phyloP scores from a whole-genome alignment of 2,113 vertebrate species.

The Perognathus longimembris region DNA sequence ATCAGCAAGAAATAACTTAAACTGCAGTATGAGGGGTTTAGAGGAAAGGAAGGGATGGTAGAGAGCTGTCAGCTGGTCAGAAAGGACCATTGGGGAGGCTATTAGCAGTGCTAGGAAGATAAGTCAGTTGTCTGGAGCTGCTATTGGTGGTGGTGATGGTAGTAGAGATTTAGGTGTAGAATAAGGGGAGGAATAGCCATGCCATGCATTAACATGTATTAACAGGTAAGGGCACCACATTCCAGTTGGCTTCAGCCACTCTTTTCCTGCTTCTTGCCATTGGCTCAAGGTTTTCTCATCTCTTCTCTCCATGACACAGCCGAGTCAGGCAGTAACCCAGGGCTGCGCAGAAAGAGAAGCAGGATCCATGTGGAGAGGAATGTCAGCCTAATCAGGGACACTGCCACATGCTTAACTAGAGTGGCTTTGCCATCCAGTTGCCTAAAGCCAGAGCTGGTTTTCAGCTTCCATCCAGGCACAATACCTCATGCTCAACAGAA shows the following conservation, averaged over 20 bases:
- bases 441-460: background rate
- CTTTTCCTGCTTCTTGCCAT: background rate
- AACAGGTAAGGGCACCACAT: background rate
- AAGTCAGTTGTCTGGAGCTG: background rate
- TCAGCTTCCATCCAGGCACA: background rate
- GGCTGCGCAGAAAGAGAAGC: background rate
- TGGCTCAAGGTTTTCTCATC: background rate
- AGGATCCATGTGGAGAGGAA: accelerated
- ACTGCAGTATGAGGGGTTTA: background rate
- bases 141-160: background rate
- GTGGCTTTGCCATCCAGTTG: background rate
- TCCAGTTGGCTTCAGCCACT: background rate
- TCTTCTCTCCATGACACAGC: background rate
- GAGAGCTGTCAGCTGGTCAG: background rate
- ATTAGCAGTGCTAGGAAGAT: background rate
- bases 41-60: constrained; percentile 1
- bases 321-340: background rate
- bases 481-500: background rate
- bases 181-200: background rate
- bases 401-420: background rate
- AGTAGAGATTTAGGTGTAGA: background rate
- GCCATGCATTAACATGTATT: background rate
- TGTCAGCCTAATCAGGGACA: background rate
- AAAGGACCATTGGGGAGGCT: background rate
- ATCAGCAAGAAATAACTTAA: constrained; percentile 25